Conservation (phyloP, 2,113 vertebrate species). For the Indri indri region DNA sequence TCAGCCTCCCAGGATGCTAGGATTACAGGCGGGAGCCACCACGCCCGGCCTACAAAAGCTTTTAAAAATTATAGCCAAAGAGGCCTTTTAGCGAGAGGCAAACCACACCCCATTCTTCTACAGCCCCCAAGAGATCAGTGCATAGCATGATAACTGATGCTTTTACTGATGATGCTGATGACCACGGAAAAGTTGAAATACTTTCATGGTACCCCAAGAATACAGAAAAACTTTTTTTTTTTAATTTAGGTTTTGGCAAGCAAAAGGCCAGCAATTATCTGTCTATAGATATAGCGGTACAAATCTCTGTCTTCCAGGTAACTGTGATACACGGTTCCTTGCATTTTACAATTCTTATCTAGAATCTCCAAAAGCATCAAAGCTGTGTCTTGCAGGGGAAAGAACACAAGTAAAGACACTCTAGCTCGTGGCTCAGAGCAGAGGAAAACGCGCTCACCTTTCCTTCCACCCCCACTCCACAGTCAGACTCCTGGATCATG, state of each 20-base stretch:
- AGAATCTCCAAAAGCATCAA: not conserved
- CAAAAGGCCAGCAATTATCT: no score
- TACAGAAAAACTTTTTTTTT: not conserved
- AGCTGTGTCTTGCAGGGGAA: no score
- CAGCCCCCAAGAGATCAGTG: accelerated
- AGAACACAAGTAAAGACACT: no score
- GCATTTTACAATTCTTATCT: accelerated
- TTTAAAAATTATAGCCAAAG: not conserved
- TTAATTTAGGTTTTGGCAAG: not conserved
- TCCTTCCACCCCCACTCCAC: slow-evolving; percentile 98
- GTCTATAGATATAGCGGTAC: accelerated
- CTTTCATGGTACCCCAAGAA: not conserved
- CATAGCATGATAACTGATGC: accelerated
- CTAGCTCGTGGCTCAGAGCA: accelerated
- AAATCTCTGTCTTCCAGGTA: not conserved
- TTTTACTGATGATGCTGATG: accelerated
- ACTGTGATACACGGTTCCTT: accelerated
- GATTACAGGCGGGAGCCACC: no score
- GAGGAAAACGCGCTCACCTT: slow-evolving; percentile 88
- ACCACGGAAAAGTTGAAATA: accelerated
- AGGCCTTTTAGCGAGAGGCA: not conserved
- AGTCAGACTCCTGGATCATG: slow-evolving; percentile 99
- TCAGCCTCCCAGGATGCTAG: no score
- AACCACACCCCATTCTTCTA: accelerated
- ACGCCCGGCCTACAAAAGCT: not conserved